These are phyloP conservation scores for Osmerus eperlanus DNA, from an alignment of 2,113 vertebrate genomes.

Conservation along the genomic window DNA sequence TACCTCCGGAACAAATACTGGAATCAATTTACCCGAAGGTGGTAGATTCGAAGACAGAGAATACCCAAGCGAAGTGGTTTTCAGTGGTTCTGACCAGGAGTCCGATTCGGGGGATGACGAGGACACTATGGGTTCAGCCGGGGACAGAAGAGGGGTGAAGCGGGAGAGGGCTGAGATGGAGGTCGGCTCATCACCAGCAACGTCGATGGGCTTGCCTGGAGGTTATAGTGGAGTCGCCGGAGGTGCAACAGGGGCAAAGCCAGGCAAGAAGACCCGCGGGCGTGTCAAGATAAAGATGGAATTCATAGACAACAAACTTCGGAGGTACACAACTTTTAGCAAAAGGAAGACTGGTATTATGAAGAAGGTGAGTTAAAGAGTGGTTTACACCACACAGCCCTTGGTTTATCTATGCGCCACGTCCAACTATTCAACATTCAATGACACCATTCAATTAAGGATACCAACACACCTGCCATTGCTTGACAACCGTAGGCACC, in stretches of 20 bases:
- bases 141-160: constrained; percentile 69
- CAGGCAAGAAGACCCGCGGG: constrained; percentile 90
- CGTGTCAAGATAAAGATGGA: constrained; percentile 95
- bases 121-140: constrained; percentile 60
- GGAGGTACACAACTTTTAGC: constrained; percentile 87
- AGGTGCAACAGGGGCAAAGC: constrained; percentile 80
- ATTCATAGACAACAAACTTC: constrained; percentile 86
- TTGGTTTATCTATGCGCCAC: too few species aligned
- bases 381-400: too few species aligned
- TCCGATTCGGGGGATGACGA: constrained; percentile 85
- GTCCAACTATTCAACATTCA: too few species aligned
- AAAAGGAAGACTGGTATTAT: constrained; percentile 88
- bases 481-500: too few species aligned
- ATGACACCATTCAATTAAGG: too few species aligned
- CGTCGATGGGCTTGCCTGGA: constrained; percentile 53
- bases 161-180: constrained; percentile 75
- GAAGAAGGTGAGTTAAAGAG: constrained; percentile 76
- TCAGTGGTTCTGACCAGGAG: constrained; percentile 80
- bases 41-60: constrained; percentile 55
- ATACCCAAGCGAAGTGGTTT: constrained; percentile 39
- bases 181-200: constrained; percentile 42
- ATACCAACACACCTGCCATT: too few species aligned
- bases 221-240: constrained; percentile 60
- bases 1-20: background rate
- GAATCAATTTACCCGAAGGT: constrained; percentile 26